Conservation (phyloP, 2,113 vertebrate species). For the Corythoichthys haematopterus region DNA sequence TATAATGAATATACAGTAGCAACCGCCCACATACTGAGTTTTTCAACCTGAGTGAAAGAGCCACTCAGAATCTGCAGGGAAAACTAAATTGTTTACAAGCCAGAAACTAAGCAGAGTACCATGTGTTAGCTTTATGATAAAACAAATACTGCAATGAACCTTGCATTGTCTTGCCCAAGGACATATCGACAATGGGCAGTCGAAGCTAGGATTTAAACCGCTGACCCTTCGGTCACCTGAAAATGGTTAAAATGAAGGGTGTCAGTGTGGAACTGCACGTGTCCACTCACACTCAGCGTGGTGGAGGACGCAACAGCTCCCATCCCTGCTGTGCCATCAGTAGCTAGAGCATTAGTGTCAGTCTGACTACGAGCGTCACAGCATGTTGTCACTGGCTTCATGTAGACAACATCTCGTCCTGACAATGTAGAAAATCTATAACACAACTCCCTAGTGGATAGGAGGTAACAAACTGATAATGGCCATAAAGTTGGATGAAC, state of each 20-base stretch:
- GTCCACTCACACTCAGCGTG: constrained; percentile 5
- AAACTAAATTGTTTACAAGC: too few relatives aligned
- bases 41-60: too few relatives aligned
- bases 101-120: too few relatives aligned
- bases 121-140: too few relatives aligned
- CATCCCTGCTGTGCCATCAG: constrained; percentile 30
- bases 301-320: constrained; percentile 23
- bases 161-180: too few relatives aligned
- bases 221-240: too few relatives aligned
- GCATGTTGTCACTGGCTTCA: constrained; percentile 33
- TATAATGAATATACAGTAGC: too few relatives aligned
- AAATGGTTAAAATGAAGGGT: neutral
- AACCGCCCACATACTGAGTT: too few relatives aligned
- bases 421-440: constrained; percentile 36
- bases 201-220: too few relatives aligned
- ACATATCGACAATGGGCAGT: too few relatives aligned
- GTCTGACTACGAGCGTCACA: constrained; percentile 39
- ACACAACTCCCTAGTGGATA: constrained; percentile 13
- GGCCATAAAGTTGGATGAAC: constrained; percentile 11
- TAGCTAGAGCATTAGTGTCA: constrained; percentile 44
- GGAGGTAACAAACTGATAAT: constrained; percentile 23
- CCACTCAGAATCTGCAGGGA: too few relatives aligned
- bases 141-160: too few relatives aligned
- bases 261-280: constrained; percentile 11
- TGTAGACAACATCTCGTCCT: constrained; percentile 34